Evolutionary conservation across 2,888 invertebrate genomes (phyloP).

Genomic region (Atrina japonica): DNA sequence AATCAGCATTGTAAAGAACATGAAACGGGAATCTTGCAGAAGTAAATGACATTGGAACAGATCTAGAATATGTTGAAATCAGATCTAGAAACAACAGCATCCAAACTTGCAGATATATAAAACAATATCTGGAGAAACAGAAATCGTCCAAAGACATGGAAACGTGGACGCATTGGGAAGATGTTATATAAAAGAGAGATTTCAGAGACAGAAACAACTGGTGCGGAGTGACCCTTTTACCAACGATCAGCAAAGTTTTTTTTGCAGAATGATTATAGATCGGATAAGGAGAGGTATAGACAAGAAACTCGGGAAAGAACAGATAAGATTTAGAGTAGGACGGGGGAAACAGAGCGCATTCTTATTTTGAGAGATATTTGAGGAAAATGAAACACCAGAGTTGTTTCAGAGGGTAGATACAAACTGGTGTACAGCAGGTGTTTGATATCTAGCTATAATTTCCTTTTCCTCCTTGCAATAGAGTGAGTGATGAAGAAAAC

Average conservation of each 20-base stretch:
- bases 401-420: slow-evolving; percentile 2
- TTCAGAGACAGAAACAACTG: slow-evolving; percentile 7
- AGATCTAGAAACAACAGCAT: too few relatives aligned
- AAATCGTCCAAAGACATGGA: too few relatives aligned
- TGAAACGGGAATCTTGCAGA: too few relatives aligned
- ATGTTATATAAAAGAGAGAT: slow-evolving; percentile 4
- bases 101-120: too few relatives aligned
- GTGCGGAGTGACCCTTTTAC: slow-evolving; percentile 8
- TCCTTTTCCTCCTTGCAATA: slow-evolving; percentile 14
- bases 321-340: slow-evolving; percentile 43
- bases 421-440: slow-evolving; percentile 13
- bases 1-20: too few relatives aligned
- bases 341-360: slow-evolving; percentile 39
- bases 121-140: background rate
- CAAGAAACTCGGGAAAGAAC: slow-evolving; percentile 42
- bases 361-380: slow-evolving; percentile 36
- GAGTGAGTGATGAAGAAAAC: background rate
- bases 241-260: background rate
- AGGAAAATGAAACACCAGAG: slow-evolving; percentile 7
- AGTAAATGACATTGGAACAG: too few relatives aligned
- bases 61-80: too few relatives aligned
- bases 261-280: background rate
- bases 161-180: background rate
- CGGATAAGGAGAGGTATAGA: too few relatives aligned
- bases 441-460: slow-evolving; percentile 7